These are phyloP conservation scores for Tangara arthus DNA, from an alignment of 2,797 vertebrate species.

Conservation along the genomic window DNA sequence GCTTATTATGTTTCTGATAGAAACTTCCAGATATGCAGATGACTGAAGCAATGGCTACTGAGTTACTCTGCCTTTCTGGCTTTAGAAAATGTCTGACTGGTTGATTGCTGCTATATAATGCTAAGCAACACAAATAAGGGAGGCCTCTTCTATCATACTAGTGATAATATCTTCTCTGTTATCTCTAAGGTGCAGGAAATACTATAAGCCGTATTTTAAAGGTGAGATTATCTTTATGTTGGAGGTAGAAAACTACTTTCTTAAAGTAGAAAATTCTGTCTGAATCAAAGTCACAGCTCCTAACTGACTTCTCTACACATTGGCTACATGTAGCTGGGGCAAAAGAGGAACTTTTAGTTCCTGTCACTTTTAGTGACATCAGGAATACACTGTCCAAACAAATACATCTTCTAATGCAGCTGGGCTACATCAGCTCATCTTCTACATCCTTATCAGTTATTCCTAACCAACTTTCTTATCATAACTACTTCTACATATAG, in stretches of 20 bases:
- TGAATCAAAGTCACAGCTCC: background rate
- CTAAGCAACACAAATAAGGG: background rate
- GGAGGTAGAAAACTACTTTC: background rate
- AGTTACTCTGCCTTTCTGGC: background rate
- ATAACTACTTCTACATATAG: background rate
- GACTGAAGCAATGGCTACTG: background rate
- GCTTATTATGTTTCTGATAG: background rate
- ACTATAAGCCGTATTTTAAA: background rate
- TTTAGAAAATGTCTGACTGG: background rate
- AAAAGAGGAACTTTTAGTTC: background rate
- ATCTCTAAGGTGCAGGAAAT: background rate
- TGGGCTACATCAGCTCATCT: background rate
- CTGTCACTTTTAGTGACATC: no score
- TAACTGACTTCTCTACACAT: background rate
- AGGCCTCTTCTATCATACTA: background rate
- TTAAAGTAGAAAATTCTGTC: background rate
- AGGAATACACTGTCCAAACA: background rate
- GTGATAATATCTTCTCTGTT: background rate
- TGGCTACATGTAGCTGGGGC: background rate
- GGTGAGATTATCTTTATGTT: background rate
- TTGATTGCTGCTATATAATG: background rate
- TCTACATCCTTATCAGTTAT: background rate
- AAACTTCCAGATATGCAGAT: background rate
- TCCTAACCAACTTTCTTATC: background rate
- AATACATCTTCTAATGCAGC: background rate